Percentiles rank a stretch among this genome's conserved stretches.
phyloP scores from a whole-genome alignment of 2,888 invertebrate species.

The Netelia virgata region DNA sequence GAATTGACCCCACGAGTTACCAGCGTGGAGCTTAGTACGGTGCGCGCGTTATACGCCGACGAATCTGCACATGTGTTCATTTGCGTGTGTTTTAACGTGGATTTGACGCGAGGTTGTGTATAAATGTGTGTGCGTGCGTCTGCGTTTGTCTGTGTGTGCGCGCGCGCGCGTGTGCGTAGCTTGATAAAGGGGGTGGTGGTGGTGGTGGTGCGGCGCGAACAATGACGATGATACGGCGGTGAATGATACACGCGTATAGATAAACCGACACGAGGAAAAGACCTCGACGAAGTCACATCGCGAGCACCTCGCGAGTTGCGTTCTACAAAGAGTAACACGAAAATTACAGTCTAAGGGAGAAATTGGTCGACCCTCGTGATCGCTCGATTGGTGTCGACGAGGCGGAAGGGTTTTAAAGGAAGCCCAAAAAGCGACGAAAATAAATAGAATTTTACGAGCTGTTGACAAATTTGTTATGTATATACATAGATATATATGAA shows the following conservation, averaged over 20 bases:
- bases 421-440: too few species aligned
- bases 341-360: not conserved
- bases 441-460: too few species aligned
- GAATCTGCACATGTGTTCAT: not conserved
- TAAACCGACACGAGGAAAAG: not conserved
- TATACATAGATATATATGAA: not conserved
- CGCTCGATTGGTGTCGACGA: not conserved
- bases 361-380: not conserved
- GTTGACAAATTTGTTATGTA: not conserved
- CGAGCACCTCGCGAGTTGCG: not conserved
- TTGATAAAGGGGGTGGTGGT: slow-evolving; percentile 73
- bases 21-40: not conserved
- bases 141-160: slow-evolving; percentile 47
- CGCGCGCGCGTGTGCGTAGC: slow-evolving; percentile 52
- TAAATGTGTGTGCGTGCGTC: not conserved
- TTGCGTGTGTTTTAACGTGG: not conserved
- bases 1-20: not conserved
- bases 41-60: slow-evolving; percentile 1
- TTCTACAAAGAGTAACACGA: not conserved
- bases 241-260: slow-evolving; percentile 57
- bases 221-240: slow-evolving; percentile 76
- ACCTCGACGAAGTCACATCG: not conserved
- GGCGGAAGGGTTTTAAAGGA: too few species aligned
- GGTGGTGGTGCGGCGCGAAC: slow-evolving; percentile 65
- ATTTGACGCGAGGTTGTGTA: not conserved